Evolutionary conservation across 2,888 invertebrate species (phyloP), one percentile per base, ranked within the genome.

Genomic region (Itoplectis maculator): DNA sequence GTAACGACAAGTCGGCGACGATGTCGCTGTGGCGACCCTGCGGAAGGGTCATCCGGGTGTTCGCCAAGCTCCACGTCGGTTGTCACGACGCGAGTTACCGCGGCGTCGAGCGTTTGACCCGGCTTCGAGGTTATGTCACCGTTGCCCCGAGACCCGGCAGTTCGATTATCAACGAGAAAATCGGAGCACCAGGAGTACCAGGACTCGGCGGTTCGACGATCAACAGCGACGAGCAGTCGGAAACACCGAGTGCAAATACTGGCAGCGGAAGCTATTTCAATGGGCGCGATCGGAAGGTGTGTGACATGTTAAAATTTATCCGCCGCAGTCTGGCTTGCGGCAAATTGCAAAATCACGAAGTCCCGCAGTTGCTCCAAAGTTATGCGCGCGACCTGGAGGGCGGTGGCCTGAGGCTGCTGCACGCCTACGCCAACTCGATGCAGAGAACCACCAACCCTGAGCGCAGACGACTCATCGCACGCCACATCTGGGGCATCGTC

Each of bases 401-500:
- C 4, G 5, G 2, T 3, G 11, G 93, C 0, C 81, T 94, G 37
- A 88, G 94, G 7, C 87, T 96, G 18, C 92, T 96, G 0, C 92
- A 93, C 74, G 94, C 94, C 80, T 95, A 95, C 89, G 94, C 94
- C 35, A 94, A 94, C 66, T 87, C 94, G 6, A 88, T 95, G n/a
- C n/a, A n/a, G n/a, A n/a, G 63, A 94, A 94, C 0, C 94, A 95
- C 86, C n/a, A n/a, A 94, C 95, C 79, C 89, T 93, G 0, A 86
- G 93, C 0, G 87, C 91, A 1, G 88, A 93, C 93, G 94, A 90
- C 86, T 90, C 61, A 88, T 95, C 7, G 94, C 94, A 18, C 93
- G 94, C 83, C 91, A 93, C 76, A 89, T 95, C n/a, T 96, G 95
- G 95, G 89, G 92, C 23, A 92, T 94, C 47, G 88, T 95, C 82